phyloP scores from a whole-genome alignment of 2,113 vertebrate genomes.

The Elachura formosa region DNA sequence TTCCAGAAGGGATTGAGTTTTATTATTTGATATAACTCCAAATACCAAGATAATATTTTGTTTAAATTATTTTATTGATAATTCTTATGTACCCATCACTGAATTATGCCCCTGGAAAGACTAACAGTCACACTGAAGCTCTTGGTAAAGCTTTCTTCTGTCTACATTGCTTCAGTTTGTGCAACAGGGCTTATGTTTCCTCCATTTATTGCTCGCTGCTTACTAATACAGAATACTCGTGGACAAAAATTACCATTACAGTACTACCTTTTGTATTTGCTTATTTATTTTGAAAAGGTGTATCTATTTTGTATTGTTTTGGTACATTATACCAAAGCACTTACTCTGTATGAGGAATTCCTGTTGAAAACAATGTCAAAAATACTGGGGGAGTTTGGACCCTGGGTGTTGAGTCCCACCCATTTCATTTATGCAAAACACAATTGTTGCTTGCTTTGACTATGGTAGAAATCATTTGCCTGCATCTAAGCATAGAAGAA shows the following conservation, averaged over 20 bases:
- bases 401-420: not conserved
- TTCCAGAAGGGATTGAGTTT: not conserved
- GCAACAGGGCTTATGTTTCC: not conserved
- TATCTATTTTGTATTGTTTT: not conserved
- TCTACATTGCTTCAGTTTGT: not conserved
- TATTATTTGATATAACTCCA: not conserved
- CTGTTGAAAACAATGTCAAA: not conserved
- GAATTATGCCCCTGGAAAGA: constrained; percentile 35
- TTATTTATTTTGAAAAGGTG: constrained; percentile 29
- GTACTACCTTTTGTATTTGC: not conserved
- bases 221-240: not conserved
- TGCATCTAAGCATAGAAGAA: not conserved
- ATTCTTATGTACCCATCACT: not conserved
- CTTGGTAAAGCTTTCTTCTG: not conserved
- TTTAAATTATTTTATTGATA: not conserved
- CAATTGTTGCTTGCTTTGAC: not conserved
- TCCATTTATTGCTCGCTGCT: not conserved
- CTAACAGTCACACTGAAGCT: constrained; percentile 25
- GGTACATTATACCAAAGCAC: not conserved
- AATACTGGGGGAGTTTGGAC: not conserved
- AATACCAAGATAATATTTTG: not conserved
- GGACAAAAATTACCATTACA: not conserved
- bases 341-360: not conserved
- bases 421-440: not conserved
- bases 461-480: not conserved